These are phyloP conservation scores for Tyrannus savana DNA, from an alignment of 2,113 vertebrate species.

Conservation along the genomic window DNA sequence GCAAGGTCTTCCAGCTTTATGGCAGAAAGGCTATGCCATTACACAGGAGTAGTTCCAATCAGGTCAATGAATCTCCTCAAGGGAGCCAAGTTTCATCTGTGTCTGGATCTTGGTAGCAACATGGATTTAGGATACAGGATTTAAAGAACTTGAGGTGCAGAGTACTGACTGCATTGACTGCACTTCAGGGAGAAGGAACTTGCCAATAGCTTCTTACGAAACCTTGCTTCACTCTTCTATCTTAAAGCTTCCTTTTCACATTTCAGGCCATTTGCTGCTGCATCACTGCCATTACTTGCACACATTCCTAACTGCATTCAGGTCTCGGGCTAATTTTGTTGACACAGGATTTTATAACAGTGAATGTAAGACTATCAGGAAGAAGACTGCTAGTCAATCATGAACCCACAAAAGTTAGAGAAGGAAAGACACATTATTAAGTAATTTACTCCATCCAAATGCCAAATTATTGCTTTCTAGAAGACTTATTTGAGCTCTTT, in stretches of 20 bases:
- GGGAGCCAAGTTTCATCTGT: slow-evolving; percentile 30
- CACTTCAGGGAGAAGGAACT: neutral
- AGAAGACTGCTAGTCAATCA: neutral
- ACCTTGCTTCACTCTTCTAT: neutral
- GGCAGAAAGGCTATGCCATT: neutral
- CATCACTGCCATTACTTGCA: neutral
- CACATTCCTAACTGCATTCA: neutral
- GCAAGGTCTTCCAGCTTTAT: neutral
- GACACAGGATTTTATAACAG: neutral
- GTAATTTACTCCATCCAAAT: neutral
- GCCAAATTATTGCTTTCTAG: slow-evolving; percentile 6
- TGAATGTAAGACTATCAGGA: neutral
- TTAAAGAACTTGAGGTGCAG: neutral
- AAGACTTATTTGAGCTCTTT: neutral
- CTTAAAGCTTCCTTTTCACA: neutral
- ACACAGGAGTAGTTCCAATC: neutral
- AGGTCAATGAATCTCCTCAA: slow-evolving; percentile 41
- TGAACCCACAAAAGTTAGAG: neutral
- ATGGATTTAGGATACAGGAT: neutral
- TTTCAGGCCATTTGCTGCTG: neutral
- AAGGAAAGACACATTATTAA: neutral
- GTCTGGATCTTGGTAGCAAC: neutral
- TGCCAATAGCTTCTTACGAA: neutral
- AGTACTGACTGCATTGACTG: neutral
- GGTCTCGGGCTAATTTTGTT: neutral